Base-by-base conservation (phyloP, 2,888 invertebrate species). In the Eupithecia subumbrata region DNA sequence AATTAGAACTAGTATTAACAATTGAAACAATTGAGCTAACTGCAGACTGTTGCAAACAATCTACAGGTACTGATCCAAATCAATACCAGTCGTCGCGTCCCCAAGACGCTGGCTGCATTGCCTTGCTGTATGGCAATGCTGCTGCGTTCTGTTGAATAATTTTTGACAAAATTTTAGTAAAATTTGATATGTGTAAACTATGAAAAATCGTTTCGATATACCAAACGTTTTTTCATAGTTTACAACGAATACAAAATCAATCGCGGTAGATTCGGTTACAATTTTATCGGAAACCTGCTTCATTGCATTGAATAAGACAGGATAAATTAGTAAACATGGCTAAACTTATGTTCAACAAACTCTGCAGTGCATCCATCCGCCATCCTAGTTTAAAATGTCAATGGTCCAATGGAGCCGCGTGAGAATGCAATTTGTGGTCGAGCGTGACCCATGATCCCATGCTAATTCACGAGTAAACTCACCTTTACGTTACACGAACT, bases 341-440 rank as follows among this genome's bases (percentile, higher is more conserved):
- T 22, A 68, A 25, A 68, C 52, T 74, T 64, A 40, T 71, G 69
- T 34, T 72, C 25, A 66, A 66, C 43, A 68, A 43, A 71, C 22
- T 56, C 16, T 22, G 22, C 72, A 14, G 64, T 63, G 16, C 22
- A 72, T 72, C 48, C 56, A 69, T 67, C 48, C 45, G 22, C 64
- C 71, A 69, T 75, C 69, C 68, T 72, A 70, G 66, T 79, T 76
- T 74, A 45, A 69, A 48, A 69, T 75, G 75, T 69, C 72, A 66
- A 37, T 52, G 12, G 79, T 76, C 74, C 73, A 64, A 78, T 78
- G 83, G 86, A 84, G 88, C 87, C 80, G 87, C 90, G 89, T 89
- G 92, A 90, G 89, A 88, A 85, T 86, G 89, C 90, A 90, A 92
- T 92, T 92, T 92, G 92, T 90, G 83, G 80, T 82, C 82, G 82